A percentile compares a stretch with the other conserved stretches of the same genome.
Evolutionary conservation across 2,888 invertebrate species (phyloP).

Genomic region (Lasiommata megera): DNA sequence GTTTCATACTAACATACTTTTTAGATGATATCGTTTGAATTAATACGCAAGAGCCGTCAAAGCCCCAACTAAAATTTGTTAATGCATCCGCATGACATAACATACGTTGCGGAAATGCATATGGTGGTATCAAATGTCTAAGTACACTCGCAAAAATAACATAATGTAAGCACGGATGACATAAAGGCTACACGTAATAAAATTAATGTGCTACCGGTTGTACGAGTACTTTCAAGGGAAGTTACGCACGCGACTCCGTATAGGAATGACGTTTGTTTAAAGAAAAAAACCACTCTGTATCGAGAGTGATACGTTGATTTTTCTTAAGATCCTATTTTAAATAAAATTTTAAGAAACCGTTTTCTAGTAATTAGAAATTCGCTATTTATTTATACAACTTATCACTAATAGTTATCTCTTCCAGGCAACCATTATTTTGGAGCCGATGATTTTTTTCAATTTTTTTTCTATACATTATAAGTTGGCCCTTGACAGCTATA

Average conservation of each 20-base stretch:
- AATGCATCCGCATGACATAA: constrained; percentile 36
- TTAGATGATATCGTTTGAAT: constrained; percentile 41
- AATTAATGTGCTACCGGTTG: background rate
- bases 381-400: too few relatives aligned
- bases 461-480: too few relatives aligned
- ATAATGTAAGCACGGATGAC: background rate
- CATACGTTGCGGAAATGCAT: constrained; percentile 35
- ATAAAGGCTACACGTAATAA: background rate
- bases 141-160: constrained; percentile 1
- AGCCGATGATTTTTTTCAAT: too few relatives aligned
- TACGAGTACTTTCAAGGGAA: background rate
- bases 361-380: too few relatives aligned
- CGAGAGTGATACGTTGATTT: too few relatives aligned
- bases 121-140: constrained; percentile 29
- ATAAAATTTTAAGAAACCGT: too few relatives aligned
- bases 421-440: too few relatives aligned
- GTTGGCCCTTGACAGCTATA: too few relatives aligned
- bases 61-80: constrained; percentile 40
- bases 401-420: too few relatives aligned
- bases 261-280: background rate
- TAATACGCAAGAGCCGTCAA: constrained; percentile 59
- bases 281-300: background rate
- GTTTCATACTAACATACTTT: constrained; percentile 9
- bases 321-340: too few relatives aligned
- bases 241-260: background rate